Base-by-base conservation (phyloP, 2,888 invertebrate species). In the Tanypteryx hageni region DNA sequence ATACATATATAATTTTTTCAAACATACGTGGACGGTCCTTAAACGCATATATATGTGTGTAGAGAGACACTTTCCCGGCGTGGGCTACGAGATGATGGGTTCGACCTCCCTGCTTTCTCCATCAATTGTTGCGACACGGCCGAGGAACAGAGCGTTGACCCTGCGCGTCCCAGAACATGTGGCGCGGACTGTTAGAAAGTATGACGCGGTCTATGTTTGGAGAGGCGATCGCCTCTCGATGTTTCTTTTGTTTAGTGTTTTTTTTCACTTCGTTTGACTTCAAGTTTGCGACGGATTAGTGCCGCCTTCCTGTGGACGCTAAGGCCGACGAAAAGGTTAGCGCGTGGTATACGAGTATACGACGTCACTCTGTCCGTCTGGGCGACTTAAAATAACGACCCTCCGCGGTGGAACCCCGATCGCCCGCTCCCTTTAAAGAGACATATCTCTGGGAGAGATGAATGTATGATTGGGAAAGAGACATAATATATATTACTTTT, bases 81-180 rank as follows among this genome's bases (percentile, higher is more conserved):
- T 76, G 22, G 76, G 76, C 76, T 22, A 76, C 76, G 76, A 76
- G n/a, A 22, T 76, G 76, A 76, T 76, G 76, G 13, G 27, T 27
- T 18, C 27, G 27, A 76, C 64, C 44, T 89, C 64, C 44, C 64
- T 89, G 44, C 89, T 89, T 89, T 89, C 89, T 68, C 89, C 64
- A 8, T 64, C 89, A 64, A 22, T 44, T 64, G 64, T 68, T 89
- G 68, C 89, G 89, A 89, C 89, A 68, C 68, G n/a, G 44, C 11
- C 86, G 86, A 44, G 83, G 56, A 86, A 31, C 59, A 31, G 89
- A 89, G 8, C 64, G 89, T 89, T 61, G 89, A 89, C 44, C 89
- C 89, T 89, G 18, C 10, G 10, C 14, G 64, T 83, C 57, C n/a
- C 44, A 61, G 16, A 86, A 16, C 59, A 64, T 89, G 64, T 64